These are phyloP conservation scores for Platyrinchus mystaceus DNA, from an alignment of 2,797 vertebrate species.

Conservation along the genomic window DNA sequence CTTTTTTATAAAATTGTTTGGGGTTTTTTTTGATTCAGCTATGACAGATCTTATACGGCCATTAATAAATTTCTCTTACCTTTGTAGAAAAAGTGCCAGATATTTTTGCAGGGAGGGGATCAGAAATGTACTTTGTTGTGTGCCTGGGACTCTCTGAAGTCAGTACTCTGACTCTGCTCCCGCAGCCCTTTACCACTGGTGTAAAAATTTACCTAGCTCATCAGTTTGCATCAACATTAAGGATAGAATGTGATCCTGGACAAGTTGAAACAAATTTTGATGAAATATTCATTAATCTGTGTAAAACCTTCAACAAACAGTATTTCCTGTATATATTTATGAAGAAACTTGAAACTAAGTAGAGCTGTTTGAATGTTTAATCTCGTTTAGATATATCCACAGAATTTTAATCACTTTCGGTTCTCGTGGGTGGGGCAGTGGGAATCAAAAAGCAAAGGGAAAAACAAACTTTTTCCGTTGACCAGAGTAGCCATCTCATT, in stretches of 20 bases:
- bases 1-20: not conserved
- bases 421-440: not conserved
- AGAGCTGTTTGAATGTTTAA: not conserved
- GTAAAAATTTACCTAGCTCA: not conserved
- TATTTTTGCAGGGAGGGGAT: not conserved
- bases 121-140: not conserved
- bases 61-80: not conserved
- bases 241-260: not conserved
- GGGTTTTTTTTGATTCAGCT: not conserved
- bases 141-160: not conserved
- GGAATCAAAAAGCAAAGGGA: not conserved
- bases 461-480: not conserved
- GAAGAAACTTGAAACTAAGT: not conserved
- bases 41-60: not conserved
- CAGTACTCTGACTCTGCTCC: not conserved
- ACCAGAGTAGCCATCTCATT: not conserved
- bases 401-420: not conserved
- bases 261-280: not conserved
- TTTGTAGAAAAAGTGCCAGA: not conserved
- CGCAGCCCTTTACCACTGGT: not conserved
- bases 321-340: not conserved
- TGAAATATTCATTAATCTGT: slow-evolving; percentile 11
- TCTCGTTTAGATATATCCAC: not conserved
- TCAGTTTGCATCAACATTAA: not conserved
- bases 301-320: slow-evolving; percentile 3